Base-by-base conservation (phyloP, 2,888 invertebrate genomes). In the Watsonalla binaria region DNA sequence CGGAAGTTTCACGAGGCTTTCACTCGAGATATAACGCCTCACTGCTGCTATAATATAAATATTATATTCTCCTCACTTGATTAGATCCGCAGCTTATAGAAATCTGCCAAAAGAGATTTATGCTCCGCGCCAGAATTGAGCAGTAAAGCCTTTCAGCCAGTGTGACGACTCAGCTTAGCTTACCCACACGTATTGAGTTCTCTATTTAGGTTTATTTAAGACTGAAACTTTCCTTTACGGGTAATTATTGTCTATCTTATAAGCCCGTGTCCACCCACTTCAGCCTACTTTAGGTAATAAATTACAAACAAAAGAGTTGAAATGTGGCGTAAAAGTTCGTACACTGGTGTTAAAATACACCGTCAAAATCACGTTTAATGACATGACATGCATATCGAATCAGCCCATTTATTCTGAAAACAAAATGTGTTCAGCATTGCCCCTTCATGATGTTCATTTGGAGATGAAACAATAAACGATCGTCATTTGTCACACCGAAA, bases 1-100 rank as follows among this genome's bases (percentile, higher is more conserved):
- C 79, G 80, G 82, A 82, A 83, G 86, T 89, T 89, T 87, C 87
- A 76, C 86, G 79, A 68, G 76, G 86, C 87, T 90, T 90, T 90
- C 89, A 83, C 88, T 85, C 67, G 75, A 78, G 74, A 77, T 79
- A 74, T 75, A 72, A 76, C 73, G 76, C 72, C 70, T 70, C 65
- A 56, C 69, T 62, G 68, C 62, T 46, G 46, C 50, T 39, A 56
- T 24, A 54, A 39, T 47, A 70, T 77, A 66, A 75, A 76, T 78
- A 71, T 74, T 77, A 74, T 73, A 75, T 68, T 68, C n/a, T n/a
- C 65, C 68, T 59, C 61, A 60, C 58, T 61, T 68, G 69, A 77
- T 78, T 74, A 69, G 61, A 72, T 70, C 62, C 62, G 54, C 57
- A 57, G 63, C 66, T 63, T 57, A 63, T 62, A 58, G 61, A 66